Evolutionary conservation across 2,113 vertebrate genomes (phyloP).

Genomic region (Odocoileus virginianus): DNA sequence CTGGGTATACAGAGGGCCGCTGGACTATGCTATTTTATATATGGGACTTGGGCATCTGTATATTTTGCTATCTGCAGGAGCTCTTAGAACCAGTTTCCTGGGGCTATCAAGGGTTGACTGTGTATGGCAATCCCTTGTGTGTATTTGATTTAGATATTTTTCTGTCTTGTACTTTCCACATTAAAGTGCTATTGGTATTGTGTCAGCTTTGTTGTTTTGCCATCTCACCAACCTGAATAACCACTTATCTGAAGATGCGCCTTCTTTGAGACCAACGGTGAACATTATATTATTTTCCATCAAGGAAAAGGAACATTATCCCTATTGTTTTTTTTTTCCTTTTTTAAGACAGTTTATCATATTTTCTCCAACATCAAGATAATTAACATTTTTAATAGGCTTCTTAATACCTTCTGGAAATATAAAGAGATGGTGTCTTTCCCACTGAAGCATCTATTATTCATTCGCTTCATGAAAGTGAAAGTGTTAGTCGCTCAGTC

Average conservation of each 20-base stretch:
- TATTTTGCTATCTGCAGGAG: neutral
- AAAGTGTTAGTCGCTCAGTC: neutral
- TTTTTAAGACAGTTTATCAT: neutral
- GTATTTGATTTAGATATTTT: neutral
- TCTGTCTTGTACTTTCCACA: neutral
- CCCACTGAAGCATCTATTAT: neutral
- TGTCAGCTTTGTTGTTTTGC: neutral
- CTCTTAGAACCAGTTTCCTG: neutral
- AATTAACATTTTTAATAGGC: neutral
- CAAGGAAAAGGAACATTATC: neutral
- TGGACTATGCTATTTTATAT: neutral
- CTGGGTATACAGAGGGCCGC: neutral
- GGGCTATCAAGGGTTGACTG: neutral
- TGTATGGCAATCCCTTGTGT: rapidly evolving
- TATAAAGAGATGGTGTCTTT: neutral
- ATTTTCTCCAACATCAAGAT: neutral
- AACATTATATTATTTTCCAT: neutral
- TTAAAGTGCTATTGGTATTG: no score
- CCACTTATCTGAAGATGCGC: neutral
- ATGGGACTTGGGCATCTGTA: neutral
- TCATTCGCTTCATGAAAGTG: neutral
- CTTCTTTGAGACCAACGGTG: neutral
- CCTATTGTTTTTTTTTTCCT: neutral
- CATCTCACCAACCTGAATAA: neutral
- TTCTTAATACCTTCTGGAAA: neutral